Base-by-base conservation (phyloP, 2,888 invertebrate genomes). In the Meandrusa payeni region DNA sequence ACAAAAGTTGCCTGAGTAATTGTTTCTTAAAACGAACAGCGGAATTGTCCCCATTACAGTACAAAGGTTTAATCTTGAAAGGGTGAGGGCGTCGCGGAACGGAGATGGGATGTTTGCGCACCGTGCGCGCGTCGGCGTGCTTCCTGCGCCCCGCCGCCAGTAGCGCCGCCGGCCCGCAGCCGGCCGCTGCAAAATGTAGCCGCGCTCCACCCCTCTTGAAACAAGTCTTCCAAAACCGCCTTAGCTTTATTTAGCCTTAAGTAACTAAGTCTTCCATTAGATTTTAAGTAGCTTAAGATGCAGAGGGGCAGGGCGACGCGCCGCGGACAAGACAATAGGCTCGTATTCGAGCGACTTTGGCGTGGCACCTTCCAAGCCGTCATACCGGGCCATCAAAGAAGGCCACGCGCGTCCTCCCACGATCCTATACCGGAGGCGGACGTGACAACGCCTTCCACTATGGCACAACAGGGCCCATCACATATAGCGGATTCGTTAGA, bases 261-360 rank as follows among this genome's bases (percentile, higher is more conserved):
- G 86, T 65, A 89, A 88, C 71, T 70, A 79, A 87, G 88, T 89
- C 88, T 89, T 89, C 89, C 88, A 88, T 61, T 82, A 81, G 76
- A 43, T 58, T 75, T 73, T 72, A 69, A 61, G 54, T 66, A 60
- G 55, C 20, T 77, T 43, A 83, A 76, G 70, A 85, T 85, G 86
- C 77, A 80, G 64, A 73, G 82, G 65, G 82, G 81, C 53, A 80
- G 80, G 70, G 88, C 72, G 64, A 62, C 79, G 80, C 80, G 79
- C 57, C 79, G 82, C 76, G 76, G 77, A 49, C 65, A 66, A 50
- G 90, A 91, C 58, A 90, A 92, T 57, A 87, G 92, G 47, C 85
- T 91, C 22, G 90, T 93, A 41, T 93, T 94, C 71, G 93, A 93
- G 60, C 85, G 93, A 10, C 81, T 93, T 37, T 93, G 93, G 93